Evolutionary conservation across 2,888 invertebrate species (phyloP).

Genomic region (Lypha dubia): DNA sequence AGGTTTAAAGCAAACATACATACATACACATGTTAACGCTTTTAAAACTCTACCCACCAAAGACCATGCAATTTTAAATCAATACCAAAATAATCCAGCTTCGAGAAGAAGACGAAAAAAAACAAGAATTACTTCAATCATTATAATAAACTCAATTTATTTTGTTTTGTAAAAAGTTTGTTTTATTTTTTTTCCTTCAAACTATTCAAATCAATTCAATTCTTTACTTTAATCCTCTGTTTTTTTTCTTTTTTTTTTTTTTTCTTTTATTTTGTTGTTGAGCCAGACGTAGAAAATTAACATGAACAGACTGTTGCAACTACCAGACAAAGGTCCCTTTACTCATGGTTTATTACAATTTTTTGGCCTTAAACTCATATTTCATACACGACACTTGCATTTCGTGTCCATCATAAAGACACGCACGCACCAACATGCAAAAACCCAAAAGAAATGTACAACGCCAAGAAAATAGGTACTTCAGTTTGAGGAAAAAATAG

Average conservation of each 20-base stretch:
- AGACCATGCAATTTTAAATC: slow-evolving; percentile 29
- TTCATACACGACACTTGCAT: slow-evolving; percentile 70
- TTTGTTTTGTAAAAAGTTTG: slow-evolving; percentile 17
- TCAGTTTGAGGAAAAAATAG: slow-evolving; percentile 19
- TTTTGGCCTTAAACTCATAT: slow-evolving; percentile 66
- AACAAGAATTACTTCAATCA: neutral
- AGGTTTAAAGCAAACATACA: no score
- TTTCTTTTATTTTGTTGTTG: no score
- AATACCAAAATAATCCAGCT: slow-evolving; percentile 4
- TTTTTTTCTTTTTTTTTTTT: no score
- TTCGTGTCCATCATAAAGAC: slow-evolving; percentile 70
- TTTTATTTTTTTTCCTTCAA: slow-evolving; percentile 5
- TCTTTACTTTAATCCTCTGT: slow-evolving; percentile 27
- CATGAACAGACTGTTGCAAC: slow-evolving; percentile 15
- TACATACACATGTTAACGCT: no score
- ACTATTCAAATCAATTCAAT: slow-evolving; percentile 42
- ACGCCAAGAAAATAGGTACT: slow-evolving; percentile 35
- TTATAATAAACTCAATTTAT: slow-evolving; percentile 39
- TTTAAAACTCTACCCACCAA: neutral
- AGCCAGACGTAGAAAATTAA: neutral
- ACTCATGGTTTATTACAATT: slow-evolving; percentile 57
- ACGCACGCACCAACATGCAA: slow-evolving; percentile 67
- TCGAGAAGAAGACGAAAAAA: neutral
- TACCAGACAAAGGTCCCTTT: slow-evolving; percentile 36
- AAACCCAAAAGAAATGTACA: slow-evolving; percentile 38